These are phyloP conservation scores for Dinocampus coccinellae DNA, from an alignment of 2,888 invertebrate genomes.

Conservation along the genomic window DNA sequence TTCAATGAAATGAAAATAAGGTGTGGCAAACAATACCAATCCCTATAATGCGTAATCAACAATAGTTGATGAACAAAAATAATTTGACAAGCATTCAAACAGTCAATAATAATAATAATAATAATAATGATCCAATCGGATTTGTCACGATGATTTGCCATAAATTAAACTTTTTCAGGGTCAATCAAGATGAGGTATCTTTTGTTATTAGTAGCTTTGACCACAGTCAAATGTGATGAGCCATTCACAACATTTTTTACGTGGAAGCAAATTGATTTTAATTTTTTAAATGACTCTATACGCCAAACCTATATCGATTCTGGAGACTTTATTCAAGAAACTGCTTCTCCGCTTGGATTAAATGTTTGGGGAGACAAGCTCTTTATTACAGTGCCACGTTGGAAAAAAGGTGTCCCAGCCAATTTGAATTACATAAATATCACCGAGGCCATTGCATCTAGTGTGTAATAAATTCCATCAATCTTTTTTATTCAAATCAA, in stretches of 20 bases:
- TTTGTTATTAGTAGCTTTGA: slow-evolving; percentile 47
- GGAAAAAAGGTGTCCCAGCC: slow-evolving; percentile 75
- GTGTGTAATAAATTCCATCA: slow-evolving; percentile 30
- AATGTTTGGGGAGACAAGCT: slow-evolving; percentile 76
- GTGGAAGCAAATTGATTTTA: slow-evolving; percentile 61
- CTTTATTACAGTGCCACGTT: slow-evolving; percentile 80
- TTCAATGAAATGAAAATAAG: slow-evolving; percentile 20
- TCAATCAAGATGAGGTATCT: slow-evolving; percentile 51
- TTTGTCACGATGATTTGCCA: neutral
- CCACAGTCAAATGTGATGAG: slow-evolving; percentile 48
- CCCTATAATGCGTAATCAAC: slow-evolving; percentile 30
- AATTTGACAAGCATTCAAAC: slow-evolving; percentile 12
- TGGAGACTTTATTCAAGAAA: slow-evolving; percentile 77
- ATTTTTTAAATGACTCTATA: slow-evolving; percentile 59
- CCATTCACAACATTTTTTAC: slow-evolving; percentile 54
- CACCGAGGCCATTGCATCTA: slow-evolving; percentile 43
- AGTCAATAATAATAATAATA: slow-evolving; percentile 11
- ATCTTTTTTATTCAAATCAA: neutral
- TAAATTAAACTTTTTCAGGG: slow-evolving; percentile 26
- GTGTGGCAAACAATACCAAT: no score
- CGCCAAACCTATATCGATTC: slow-evolving; percentile 67
- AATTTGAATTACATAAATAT: slow-evolving; percentile 75
- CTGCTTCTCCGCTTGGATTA: slow-evolving; percentile 79
- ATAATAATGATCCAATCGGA: slow-evolving; percentile 10
- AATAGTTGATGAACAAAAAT: slow-evolving; percentile 24